Evolutionary conservation across 1,140 invertebrate species (phyloP).

Genomic region (Aphelinus certus): DNA sequence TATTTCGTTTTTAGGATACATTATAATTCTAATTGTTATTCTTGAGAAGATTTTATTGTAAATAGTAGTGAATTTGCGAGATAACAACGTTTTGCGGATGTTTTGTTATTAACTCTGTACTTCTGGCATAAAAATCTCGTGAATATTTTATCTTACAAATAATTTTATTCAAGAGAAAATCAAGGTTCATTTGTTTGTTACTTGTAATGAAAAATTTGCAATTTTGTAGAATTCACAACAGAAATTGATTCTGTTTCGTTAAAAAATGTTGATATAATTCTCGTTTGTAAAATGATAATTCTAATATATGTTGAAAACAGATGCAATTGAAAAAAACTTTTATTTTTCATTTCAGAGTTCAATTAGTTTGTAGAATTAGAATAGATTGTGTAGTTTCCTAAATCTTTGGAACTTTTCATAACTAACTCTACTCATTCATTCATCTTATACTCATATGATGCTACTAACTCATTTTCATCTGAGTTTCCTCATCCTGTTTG

Average conservation of each 20-base stretch:
- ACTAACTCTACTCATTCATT: too few species aligned
- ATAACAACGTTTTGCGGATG: neutral
- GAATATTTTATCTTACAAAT: too few species aligned
- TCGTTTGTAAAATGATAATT: constrained; percentile 22
- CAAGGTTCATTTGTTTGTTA: neutral
- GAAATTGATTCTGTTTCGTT: constrained; percentile 3
- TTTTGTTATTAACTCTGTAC: constrained; percentile 16
- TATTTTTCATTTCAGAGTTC: constrained; percentile 12
- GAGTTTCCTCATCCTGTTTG: too few species aligned
- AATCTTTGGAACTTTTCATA: too few species aligned
- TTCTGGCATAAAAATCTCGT: neutral
- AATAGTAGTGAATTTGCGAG: constrained; percentile 21
- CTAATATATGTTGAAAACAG: constrained; percentile 28
- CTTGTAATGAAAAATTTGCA: neutral
- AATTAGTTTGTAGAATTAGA: constrained; percentile 22
- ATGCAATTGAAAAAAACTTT: neutral
- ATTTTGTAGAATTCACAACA: constrained; percentile 19
- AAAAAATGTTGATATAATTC: neutral
- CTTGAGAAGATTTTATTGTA: constrained; percentile 14
- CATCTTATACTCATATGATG: too few species aligned
- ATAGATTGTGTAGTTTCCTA: constrained; percentile 9
- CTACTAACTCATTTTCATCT: too few species aligned
- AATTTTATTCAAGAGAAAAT: neutral
- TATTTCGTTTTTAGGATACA: neutral
- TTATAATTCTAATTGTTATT: constrained; percentile 18